Evolutionary conservation across 2,113 vertebrate species (phyloP).

Genomic region (Capra hircus): DNA sequence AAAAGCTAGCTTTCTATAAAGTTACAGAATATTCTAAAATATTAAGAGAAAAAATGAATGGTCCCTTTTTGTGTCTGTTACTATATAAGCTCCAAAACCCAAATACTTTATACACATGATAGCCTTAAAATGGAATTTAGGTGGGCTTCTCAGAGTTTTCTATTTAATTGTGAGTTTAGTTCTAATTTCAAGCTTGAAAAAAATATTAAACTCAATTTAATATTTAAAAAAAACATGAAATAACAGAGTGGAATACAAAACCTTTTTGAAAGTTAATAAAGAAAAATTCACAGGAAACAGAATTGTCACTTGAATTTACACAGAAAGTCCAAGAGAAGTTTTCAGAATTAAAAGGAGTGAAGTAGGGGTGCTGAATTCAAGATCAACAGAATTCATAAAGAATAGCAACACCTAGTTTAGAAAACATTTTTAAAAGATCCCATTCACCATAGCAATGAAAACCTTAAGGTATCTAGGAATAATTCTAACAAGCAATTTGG

Average conservation of each 20-base stretch:
- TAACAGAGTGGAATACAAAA: constrained; percentile 9
- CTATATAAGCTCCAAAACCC: neutral
- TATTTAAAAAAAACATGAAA: constrained; percentile 28
- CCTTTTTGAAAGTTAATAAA: constrained; percentile 2
- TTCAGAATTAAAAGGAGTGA: neutral
- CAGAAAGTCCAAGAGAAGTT: neutral
- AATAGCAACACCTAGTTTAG: neutral
- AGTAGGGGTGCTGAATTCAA: neutral
- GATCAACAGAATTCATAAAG: neutral
- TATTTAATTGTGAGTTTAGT: neutral
- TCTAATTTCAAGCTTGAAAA: constrained; percentile 37
- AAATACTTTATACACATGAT: neutral
- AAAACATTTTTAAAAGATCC: neutral
- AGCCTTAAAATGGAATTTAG: neutral
- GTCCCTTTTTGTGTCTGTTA: neutral
- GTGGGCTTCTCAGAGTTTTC: neutral
- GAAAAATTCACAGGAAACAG: constrained; percentile 21
- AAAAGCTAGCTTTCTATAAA: neutral
- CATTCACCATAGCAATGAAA: neutral
- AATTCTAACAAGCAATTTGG: neutral
- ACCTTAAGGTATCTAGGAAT: neutral
- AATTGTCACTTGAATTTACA: constrained; percentile 1
- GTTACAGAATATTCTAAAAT: constrained; percentile 20
- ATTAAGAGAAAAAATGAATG: neutral
- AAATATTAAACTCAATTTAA: neutral